These are phyloP conservation scores for Drosophila pectinifera DNA, from an alignment of 1,140 invertebrate genomes.

Conservation along the genomic window DNA sequence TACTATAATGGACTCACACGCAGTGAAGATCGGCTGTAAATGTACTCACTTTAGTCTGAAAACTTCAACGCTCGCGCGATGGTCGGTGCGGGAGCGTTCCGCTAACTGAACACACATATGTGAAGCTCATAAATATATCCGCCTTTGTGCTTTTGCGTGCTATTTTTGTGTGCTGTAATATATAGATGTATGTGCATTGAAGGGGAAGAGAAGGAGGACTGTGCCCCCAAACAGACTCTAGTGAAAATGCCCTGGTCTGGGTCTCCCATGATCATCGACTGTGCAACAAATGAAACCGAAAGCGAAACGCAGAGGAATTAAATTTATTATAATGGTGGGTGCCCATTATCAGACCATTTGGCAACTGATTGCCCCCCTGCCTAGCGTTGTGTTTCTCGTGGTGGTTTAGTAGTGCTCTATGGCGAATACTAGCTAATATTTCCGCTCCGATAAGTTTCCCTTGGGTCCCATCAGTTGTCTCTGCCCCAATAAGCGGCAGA, in stretches of 20 bases:
- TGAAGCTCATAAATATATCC: slow-evolving; percentile 38
- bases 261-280: slow-evolving; percentile 31
- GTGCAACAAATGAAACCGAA: slow-evolving; percentile 47
- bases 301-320: slow-evolving; percentile 32
- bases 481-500: not conserved
- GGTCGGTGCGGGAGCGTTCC: slow-evolving; percentile 34
- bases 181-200: not conserved
- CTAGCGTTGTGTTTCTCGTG: not conserved
- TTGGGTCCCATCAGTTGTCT: not conserved
- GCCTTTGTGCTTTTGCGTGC: slow-evolving; percentile 31
- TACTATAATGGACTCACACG: slow-evolving; percentile 2
- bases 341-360: slow-evolving; percentile 35
- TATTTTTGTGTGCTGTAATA: slow-evolving; percentile 61
- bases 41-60: slow-evolving; percentile 56
- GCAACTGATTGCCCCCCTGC: slow-evolving; percentile 1
- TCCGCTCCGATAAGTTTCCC: slow-evolving; percentile 54
- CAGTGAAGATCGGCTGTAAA: slow-evolving; percentile 29
- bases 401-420: too few species aligned
- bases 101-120: slow-evolving; percentile 10
- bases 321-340: slow-evolving; percentile 59
- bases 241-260: slow-evolving; percentile 43
- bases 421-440: slow-evolving; percentile 19
- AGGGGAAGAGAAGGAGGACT: slow-evolving; percentile 1
- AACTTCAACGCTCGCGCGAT: slow-evolving; percentile 47
- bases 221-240: slow-evolving; percentile 13